A percentile compares a stretch with the other conserved stretches of the same genome.
These are phyloP conservation scores for Metridium senile DNA, from an alignment of 92 coral and sea anemone genomes.

Conservation along the genomic window DNA sequence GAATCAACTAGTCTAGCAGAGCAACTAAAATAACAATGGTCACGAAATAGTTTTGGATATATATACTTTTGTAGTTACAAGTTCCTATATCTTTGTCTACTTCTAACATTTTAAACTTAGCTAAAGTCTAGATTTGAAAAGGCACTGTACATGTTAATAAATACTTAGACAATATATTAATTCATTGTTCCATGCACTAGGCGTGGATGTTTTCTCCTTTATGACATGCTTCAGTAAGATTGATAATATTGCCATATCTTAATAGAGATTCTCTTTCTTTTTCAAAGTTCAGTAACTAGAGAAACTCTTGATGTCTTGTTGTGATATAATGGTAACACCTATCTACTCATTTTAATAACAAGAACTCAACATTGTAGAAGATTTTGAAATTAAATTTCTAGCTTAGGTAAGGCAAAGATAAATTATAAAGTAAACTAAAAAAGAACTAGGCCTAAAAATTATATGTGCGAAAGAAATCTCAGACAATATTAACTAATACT, in stretches of 20 bases:
- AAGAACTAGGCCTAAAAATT: too few species aligned
- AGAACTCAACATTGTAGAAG: neutral
- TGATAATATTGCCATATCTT: neutral
- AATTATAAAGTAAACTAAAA: too few species aligned
- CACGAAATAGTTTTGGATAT: neutral
- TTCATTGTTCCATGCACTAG: neutral
- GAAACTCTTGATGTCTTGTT: neutral
- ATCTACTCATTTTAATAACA: too few species aligned
- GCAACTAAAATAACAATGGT: neutral
- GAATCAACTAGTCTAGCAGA: neutral
- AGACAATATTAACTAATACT: neutral
- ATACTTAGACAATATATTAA: constrained; percentile 33
- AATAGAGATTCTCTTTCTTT: neutral
- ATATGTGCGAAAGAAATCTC: constrained; percentile 2
- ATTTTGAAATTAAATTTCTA: too few species aligned
- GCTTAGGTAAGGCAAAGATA: neutral
- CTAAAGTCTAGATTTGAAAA: neutral
- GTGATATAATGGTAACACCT: neutral
- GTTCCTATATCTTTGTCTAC: neutral
- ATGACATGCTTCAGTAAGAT: neutral
- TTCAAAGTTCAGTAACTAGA: neutral
- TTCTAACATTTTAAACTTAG: neutral
- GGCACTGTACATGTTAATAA: constrained; percentile 8
- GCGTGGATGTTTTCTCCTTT: neutral
- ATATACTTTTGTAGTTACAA: neutral